Evolutionary conservation across 2,113 vertebrate genomes (phyloP).

Genomic region (Bolborhynchus lineola): DNA sequence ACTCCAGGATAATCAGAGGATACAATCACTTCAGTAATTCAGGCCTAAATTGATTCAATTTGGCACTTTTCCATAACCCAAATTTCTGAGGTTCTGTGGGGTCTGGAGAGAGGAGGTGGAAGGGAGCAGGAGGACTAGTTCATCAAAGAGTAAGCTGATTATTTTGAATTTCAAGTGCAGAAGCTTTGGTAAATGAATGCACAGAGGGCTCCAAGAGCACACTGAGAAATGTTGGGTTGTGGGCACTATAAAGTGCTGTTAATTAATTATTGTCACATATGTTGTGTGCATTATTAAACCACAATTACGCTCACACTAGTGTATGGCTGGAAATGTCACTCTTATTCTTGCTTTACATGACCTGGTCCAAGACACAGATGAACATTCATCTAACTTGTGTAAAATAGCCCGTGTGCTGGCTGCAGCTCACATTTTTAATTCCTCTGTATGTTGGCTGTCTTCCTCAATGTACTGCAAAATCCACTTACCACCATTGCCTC

Average conservation of each 20-base stretch:
- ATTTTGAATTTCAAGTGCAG: neutral
- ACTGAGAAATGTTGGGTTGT: neutral
- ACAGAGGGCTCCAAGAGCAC: neutral
- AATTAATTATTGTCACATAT: constrained; percentile 17
- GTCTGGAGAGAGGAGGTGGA: neutral
- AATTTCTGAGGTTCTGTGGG: neutral
- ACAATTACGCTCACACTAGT: neutral
- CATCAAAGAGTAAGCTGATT: neutral
- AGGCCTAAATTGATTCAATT: neutral
- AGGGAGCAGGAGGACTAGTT: constrained; percentile 8
- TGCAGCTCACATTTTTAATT: constrained; percentile 68
- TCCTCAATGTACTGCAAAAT: constrained; percentile 79
- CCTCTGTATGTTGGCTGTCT: constrained; percentile 70
- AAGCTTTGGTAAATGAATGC: constrained; percentile 6
- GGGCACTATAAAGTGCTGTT: neutral
- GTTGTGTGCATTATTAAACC: neutral
- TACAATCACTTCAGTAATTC: neutral
- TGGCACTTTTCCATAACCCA: neutral
- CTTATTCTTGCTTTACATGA: neutral
- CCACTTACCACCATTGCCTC: constrained; percentile 45
- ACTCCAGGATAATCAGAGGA: neutral
- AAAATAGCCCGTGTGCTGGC: constrained; percentile 52
- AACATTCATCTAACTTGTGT: constrained; percentile 11
- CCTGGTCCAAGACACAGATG: constrained; percentile 10
- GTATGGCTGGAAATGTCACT: neutral